Conservation (phyloP, 1,140 invertebrate species). For the Lordiphosa stackelbergi region DNA sequence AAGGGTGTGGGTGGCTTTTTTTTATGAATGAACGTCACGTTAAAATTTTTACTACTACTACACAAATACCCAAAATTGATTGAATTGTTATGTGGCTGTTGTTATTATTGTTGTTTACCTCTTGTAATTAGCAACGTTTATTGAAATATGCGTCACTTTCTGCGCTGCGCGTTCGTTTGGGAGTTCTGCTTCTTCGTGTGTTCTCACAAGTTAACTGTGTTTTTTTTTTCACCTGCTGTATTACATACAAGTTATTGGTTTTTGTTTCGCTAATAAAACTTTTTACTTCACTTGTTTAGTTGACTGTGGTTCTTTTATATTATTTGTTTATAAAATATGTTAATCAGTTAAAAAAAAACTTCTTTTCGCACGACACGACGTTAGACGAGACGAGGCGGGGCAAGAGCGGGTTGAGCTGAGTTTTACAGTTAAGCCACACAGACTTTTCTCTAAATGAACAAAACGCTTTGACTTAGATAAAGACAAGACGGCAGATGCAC, state of each 20-base stretch:
- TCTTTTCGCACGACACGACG: conserved; percentile 4
- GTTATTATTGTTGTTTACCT: conserved; percentile 37
- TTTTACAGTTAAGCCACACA: no score
- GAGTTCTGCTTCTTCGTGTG: conserved; percentile 9
- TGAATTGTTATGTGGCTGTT: neutral
- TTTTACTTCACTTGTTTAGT: conserved; percentile 14
- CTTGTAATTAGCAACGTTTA: conserved; percentile 45
- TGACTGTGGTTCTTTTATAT: conserved; percentile 30
- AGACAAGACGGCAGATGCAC: neutral
- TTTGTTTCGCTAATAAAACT: conserved; percentile 10
- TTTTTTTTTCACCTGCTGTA: conserved; percentile 36
- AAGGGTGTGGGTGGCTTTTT: conserved; percentile 11
- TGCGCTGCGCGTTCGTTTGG: conserved; percentile 18
- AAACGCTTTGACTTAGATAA: no score
- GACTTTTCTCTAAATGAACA: no score
- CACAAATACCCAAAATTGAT: neutral
- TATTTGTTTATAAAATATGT: conserved; percentile 26
- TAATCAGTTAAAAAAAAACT: conserved; percentile 31
- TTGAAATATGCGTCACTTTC: conserved; percentile 33
- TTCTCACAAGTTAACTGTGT: conserved; percentile 12
- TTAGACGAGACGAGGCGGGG: no score
- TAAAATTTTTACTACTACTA: no score
- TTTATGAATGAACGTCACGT: conserved; percentile 54
- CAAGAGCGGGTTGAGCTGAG: no score
- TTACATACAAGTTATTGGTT: conserved; percentile 22